These are phyloP conservation scores for Caenorhabditis panamensis DNA, from an alignment of 2,888 invertebrate species.

Conservation along the genomic window DNA sequence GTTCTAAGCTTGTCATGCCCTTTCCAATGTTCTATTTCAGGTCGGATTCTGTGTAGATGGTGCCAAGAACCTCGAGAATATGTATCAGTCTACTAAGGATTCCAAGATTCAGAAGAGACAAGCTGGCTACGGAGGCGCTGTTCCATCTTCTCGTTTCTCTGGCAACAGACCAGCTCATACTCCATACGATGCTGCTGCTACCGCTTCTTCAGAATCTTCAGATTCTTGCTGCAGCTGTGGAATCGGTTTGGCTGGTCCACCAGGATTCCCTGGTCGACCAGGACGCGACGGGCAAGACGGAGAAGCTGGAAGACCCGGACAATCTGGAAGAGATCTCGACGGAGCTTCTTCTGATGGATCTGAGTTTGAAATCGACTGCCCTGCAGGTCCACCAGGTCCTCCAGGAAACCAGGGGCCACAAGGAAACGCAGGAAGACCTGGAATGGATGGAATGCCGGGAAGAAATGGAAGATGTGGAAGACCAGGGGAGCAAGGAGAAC, in stretches of 20 bases:
- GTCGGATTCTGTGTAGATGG: constrained; percentile 60
- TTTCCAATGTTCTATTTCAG: too few relatives aligned
- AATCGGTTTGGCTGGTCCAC: constrained; percentile 53
- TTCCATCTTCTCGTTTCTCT: constrained; percentile 7
- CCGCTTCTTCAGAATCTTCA: constrained; percentile 17
- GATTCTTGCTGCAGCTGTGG: constrained; percentile 60
- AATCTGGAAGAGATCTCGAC: constrained; percentile 45
- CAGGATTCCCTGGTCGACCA: constrained; percentile 55
- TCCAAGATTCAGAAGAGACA: constrained; percentile 52
- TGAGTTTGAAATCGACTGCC: constrained; percentile 55
- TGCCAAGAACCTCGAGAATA: constrained; percentile 52
- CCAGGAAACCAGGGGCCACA: constrained; percentile 66
- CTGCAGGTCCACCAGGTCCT: constrained; percentile 66
- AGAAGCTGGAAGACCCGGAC: constrained; percentile 54
- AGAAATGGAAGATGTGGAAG: constrained; percentile 65
- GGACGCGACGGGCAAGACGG: constrained; percentile 61
- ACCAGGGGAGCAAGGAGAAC: constrained; percentile 62
- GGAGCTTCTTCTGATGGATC: constrained; percentile 15
- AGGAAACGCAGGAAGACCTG: constrained; percentile 65
- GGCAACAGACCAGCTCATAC: constrained; percentile 42
- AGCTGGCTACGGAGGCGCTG: constrained; percentile 58
- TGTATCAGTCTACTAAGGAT: constrained; percentile 31
- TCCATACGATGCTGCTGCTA: constrained; percentile 29
- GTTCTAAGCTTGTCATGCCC: too few relatives aligned
- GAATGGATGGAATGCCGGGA: constrained; percentile 65